Evolutionary conservation across 2,113 vertebrate genomes (phyloP), one percentile per base, ranked within the genome.

Genomic region (Cryptotis parvus): DNA sequence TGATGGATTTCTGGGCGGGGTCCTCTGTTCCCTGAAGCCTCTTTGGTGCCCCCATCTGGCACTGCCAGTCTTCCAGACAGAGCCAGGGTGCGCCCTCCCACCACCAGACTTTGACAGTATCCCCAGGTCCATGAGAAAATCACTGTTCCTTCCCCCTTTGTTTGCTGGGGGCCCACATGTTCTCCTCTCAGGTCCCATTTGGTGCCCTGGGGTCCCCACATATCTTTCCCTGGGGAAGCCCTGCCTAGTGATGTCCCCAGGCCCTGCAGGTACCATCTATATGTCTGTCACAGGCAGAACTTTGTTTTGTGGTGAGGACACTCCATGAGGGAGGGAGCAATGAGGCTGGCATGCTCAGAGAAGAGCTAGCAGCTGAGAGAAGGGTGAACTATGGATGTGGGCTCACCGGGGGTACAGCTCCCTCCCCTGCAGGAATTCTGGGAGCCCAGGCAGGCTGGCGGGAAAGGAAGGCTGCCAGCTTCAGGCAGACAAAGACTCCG

Each of bases 311-410:
- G 4, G 20, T 58, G 55, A 58, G 16, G 55, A 24, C 55, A 58
- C 55, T 5, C 55, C 9, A 12, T 0, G 2, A 31, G 10, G n/a
- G 10, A 31, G 26, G 49, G n/a, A 69, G 6, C 16, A 1, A 26
- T 0, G 24, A 69, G 29, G 10, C 18, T 24, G 9, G 6, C 27
- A 15, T 29, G 58, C 45, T 33, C 66, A 49, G 41, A 61, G 61
- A 31, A 82, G 55, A 41, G 66, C 12, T 26, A 1, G 65, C 37
- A 24, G 16, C 1, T 31, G n/a, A 55, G 82, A 78, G 41, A 31
- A 72, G 45, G 20, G 18, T 24, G 5, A 27, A 14, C 31, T 29
- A 8, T 3, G 4, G 15, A 20, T 12, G 15, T 9, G 1, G 29
- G 52, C 55, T 61, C 49, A 18, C 20, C 0, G 6, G 35, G n/a